Base-by-base conservation (phyloP, 1,140 invertebrate species). In the Andricus grossulariae region DNA sequence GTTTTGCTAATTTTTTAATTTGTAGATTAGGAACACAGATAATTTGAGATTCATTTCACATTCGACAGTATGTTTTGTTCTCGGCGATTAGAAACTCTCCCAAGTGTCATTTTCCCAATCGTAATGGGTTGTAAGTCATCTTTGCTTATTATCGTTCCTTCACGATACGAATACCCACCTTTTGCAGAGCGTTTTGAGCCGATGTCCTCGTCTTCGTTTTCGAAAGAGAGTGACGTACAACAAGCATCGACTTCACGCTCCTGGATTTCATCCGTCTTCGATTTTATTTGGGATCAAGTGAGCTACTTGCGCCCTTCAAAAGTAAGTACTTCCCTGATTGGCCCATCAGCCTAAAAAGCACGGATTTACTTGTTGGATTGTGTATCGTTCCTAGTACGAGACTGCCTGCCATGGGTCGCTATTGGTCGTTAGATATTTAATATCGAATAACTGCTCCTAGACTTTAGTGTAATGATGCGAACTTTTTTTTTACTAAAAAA, bases 221-320 rank as follows among this genome's bases (percentile, higher is more conserved):
- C 89, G 79, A 87, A 90, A 88, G 90, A 88, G 83, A 86, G 81
- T 88, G 83, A 90, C 82, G 81, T 90, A 88, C 89, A 84, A 74
- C 87, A 90, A 88, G 80, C 87, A 83, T 85, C 90, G 86, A 88
- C 90, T 45, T 89, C 88, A 87, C 88, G 89, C 76, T 91, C 90
- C 83, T 91, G 90, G 90, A 88, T 91, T 86, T 90, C 90, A 83
- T 90, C 88, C 73, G 76, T 91, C 83, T 87, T 91, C 84, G 84
- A 88, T 88, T 91, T 90, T 86, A 86, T 91, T 91, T 89, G 90
- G 90, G 86, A 88, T 80, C 90, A 91, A 91, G 89, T 91, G 84
- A 90, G 86, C 88, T 84, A 89, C 80, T 91, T 91, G 85, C 89
- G 89, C 11, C 82, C 87, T 50, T 78, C 88, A 21, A 90, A 89